Conservation (phyloP, 2,888 invertebrate genomes). For the Aleiodes alternator region DNA sequence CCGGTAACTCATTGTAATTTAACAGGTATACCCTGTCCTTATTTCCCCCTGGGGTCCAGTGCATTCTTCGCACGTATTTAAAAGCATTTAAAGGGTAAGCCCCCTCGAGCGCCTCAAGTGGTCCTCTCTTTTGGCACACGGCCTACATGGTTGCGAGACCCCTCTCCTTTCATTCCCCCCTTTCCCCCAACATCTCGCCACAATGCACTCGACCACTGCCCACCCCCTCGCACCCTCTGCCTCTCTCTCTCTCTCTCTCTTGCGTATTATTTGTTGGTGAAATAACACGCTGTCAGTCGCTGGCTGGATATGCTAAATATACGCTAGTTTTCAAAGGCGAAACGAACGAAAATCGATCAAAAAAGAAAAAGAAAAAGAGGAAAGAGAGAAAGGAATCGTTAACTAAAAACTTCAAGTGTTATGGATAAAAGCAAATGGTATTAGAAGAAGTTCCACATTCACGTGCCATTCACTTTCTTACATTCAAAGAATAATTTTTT, state of each 20-base stretch:
- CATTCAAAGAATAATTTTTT: constrained; percentile 31
- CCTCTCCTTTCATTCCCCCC: constrained; percentile 9
- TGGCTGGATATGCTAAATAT: constrained; percentile 71
- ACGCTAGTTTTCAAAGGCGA: constrained; percentile 56
- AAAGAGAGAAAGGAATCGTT: not conserved
- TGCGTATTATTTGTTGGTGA: constrained; percentile 71
- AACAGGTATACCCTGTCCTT: constrained; percentile 55
- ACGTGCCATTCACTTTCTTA: not conserved
- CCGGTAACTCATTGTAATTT: constrained; percentile 56
- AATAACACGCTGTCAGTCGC: constrained; percentile 73
- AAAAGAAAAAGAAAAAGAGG: constrained; percentile 29
- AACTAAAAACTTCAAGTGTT: not conserved
- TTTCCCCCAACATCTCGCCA: constrained; percentile 53
- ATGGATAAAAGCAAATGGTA: constrained; percentile 1
- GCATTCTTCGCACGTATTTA: constrained; percentile 66
- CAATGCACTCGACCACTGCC: constrained; percentile 47
- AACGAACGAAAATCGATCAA: constrained; percentile 63
- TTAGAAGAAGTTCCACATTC: not conserved
- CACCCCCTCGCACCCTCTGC: constrained; percentile 33
- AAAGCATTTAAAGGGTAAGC: constrained; percentile 68
- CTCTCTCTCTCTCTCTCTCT: constrained; percentile 15
- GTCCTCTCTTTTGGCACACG: constrained; percentile 49
- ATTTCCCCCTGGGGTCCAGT: constrained; percentile 38
- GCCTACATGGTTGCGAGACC: constrained; percentile 29
- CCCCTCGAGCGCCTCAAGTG: constrained; percentile 64